Conservation (phyloP, 2,113 vertebrate species). For the Semicossyphus pulcher region DNA sequence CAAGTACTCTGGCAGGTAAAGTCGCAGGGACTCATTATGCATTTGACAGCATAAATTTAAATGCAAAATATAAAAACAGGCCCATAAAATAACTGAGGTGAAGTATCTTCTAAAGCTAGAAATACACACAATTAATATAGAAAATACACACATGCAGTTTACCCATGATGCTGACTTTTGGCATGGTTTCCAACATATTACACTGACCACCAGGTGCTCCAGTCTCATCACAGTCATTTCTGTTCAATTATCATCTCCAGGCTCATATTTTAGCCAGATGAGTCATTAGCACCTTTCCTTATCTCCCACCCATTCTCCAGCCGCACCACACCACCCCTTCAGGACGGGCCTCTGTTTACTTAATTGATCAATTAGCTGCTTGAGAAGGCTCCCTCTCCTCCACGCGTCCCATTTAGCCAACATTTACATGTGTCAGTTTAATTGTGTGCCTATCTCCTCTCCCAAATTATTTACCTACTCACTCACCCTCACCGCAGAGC, state of each 20-base stretch:
- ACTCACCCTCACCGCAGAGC: conserved; percentile 61
- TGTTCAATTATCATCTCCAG: conserved; percentile 49
- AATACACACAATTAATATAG: not conserved
- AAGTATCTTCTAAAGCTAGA: too few species aligned
- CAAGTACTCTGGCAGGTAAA: conserved; percentile 1
- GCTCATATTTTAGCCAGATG: conserved; percentile 57
- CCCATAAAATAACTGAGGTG: not conserved
- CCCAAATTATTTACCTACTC: conserved; percentile 77
- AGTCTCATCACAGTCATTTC: conserved; percentile 3
- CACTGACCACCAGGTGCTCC: conserved; percentile 27
- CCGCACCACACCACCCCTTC: conserved; percentile 25
- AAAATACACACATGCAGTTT: too few species aligned
- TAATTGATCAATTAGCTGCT: conserved; percentile 82
- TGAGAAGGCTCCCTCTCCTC: conserved; percentile 64
- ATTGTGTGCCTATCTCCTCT: conserved; percentile 73
- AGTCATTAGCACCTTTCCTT: conserved; percentile 68
- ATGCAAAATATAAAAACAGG: not conserved
- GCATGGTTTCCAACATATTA: not conserved
- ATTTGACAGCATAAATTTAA: not conserved
- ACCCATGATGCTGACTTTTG: not conserved
- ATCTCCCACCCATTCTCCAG: conserved; percentile 54
- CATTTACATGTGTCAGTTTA: conserved; percentile 78
- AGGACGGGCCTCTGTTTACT: conserved; percentile 72
- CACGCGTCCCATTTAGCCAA: conserved; percentile 67
- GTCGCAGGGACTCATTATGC: not conserved